Evolutionary conservation across 2,113 vertebrate species (phyloP), one percentile per base, ranked within the genome.

Genomic region (Bostrychus sinensis): DNA sequence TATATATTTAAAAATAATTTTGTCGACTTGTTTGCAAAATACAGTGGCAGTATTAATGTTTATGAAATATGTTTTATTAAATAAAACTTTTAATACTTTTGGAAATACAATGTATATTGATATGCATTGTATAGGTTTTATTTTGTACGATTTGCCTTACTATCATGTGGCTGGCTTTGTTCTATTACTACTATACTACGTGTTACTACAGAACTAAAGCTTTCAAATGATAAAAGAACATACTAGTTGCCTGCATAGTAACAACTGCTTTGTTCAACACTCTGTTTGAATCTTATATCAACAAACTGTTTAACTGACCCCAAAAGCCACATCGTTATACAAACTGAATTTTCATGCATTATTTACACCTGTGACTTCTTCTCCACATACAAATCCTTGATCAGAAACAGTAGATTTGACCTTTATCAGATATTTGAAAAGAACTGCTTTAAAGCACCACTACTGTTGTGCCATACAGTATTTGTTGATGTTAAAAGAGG

Each of bases 321-420:
- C 58, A 57, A 61, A 73, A 67, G 30, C 14, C 2, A 2, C 20
- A 6, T 45, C 51, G 58, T 16, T 41, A 61, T 66, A 60, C 66
- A 58, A 28, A 78, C 58, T 70, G 70, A 19, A 60, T 2, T 4
- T 67, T 22, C 10, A 66, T 86, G 13, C 45, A 87, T 74, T 60
- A 85, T 89, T 80, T 13, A 84, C 45, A 58, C 30, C 34, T 41
- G 53, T 20, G 17, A 78, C 59, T 66, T 51, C 42, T 70, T 58
- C n/a, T 45, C 62, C 68, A 83, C 76, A 36, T 74, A 77, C 62
- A 32, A 56, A 28, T 51, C 26, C 22, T 63, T 72, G 63, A 66
- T 75, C 63, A 57, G 34, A 34, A 55, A 10, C 26, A 14, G 28
- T 17, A 41, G 60, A 81, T 71, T 45, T 58, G 46, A 22, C 62